Evolutionary conservation across 2,888 invertebrate species (phyloP), one percentile per base, ranked within the genome.

Genomic region (Pyrrhia umbra): DNA sequence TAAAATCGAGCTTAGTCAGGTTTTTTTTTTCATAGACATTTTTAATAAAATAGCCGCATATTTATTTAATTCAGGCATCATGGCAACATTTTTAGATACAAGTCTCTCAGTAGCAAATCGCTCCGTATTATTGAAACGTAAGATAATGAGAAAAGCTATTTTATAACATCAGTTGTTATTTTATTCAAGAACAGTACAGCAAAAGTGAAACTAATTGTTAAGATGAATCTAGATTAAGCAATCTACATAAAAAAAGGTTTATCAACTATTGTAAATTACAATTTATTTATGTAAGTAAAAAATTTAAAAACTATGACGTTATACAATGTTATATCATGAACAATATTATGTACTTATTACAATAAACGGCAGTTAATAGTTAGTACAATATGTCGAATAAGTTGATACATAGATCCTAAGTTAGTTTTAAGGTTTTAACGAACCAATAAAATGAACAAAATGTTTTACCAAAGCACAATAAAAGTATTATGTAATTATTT

Each of bases 381-480:
- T 23, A 37, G 15, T 37, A 37, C 34, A 37, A 37, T 37, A 15
- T 9, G 15, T 43, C 43, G 30, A 10, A 21, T 34, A 45, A 23
- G 15, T 15, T 43, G 23, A 21, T 16, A 34, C 18, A 1, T 42
- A 47, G 30, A 20, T 34, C 6, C 8, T 30, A 52, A 2, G 15
- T 39, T 57, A 52, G 16, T 39, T 55, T 18, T 39, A 47, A 42
- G 45, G 40, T 61, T 65, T 61, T 55, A 52, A 55, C 6, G 15
- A 70, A 57, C 46, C 46, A 47, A 56, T 51, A 30, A 58, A 69
- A 70, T 66, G 59, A 76, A 66, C 69, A 76, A 74, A 57, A 58
- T 51, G 34, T 51, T 55, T 37, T 66, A 79, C 77, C 76, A 79
- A 77, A 77, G 79, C 61, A 75, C 72, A 77, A 72, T 59, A 50